Conservation (phyloP, 2,113 vertebrate genomes). For the Rana temporaria region DNA sequence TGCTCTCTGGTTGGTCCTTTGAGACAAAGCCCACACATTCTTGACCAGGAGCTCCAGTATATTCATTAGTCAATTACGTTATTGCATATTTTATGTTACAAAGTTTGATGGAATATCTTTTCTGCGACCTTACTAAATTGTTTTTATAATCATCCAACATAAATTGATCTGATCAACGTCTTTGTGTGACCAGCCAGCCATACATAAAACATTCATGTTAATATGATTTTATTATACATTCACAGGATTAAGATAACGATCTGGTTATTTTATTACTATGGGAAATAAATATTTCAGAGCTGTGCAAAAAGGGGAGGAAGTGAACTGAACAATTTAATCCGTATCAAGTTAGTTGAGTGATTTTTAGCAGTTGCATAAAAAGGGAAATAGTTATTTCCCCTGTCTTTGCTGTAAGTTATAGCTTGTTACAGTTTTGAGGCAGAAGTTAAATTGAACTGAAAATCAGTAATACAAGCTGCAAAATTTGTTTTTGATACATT, state of each 20-base stretch:
- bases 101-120: background rate
- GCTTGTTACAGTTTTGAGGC: too few species aligned
- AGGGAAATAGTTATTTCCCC: too few species aligned
- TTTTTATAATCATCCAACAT: background rate
- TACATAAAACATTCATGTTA: background rate
- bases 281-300: background rate
- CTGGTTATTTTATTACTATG: slow-evolving; percentile 18
- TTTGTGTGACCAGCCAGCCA: slow-evolving; percentile 12
- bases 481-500: too few species aligned
- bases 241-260: background rate
- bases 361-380: too few species aligned
- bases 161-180: slow-evolving; percentile 15
- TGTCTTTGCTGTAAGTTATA: too few species aligned
- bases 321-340: too few species aligned
- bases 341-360: too few species aligned
- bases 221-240: slow-evolving; percentile 11
- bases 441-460: too few species aligned
- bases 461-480: too few species aligned
- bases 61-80: slow-evolving; percentile 15
- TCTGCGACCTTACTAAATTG: background rate
- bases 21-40: background rate
- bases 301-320: background rate
- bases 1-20: too few species aligned
- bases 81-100: background rate
- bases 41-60: background rate